These are phyloP conservation scores for Jacana jacana DNA, from an alignment of 2,113 vertebrate species.

Conservation along the genomic window DNA sequence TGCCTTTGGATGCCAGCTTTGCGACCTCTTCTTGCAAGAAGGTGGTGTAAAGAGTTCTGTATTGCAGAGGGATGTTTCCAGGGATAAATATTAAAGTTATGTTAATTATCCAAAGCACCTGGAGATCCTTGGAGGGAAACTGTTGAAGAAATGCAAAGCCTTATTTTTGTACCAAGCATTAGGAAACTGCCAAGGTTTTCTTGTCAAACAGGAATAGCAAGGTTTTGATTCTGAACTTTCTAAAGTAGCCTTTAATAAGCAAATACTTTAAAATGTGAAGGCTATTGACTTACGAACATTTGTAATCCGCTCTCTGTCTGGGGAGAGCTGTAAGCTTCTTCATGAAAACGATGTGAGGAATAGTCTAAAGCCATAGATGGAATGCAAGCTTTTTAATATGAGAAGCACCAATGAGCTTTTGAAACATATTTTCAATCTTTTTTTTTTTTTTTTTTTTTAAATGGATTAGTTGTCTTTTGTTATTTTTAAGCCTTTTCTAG, in stretches of 20 bases:
- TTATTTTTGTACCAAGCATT: not conserved
- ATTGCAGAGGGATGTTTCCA: not conserved
- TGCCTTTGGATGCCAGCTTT: not conserved
- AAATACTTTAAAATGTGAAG: conserved; percentile 39
- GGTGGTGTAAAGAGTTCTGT: not conserved
- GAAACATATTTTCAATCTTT: conserved; percentile 11
- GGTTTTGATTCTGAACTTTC: conserved; percentile 46
- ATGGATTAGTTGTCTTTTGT: conserved; percentile 60
- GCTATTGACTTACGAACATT: conserved; percentile 48
- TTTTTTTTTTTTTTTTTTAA: not conserved
- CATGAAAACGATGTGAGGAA: conserved; percentile 46
- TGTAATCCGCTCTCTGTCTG: conserved; percentile 41
- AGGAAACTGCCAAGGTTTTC: conserved; percentile 22
- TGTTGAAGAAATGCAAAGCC: not conserved
- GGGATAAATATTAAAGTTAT: not conserved
- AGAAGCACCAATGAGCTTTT: conserved; percentile 32
- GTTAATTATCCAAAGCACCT: conserved; percentile 37
- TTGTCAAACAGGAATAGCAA: conserved; percentile 13
- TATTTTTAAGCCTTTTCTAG: conserved; percentile 51
- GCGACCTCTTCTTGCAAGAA: not conserved
- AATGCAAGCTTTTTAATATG: conserved; percentile 30
- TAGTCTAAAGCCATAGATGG: conserved; percentile 35
- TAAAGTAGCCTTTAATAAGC: conserved; percentile 43
- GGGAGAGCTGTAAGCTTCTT: conserved; percentile 56
- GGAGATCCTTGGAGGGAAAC: not conserved